Evolutionary conservation across 1,140 invertebrate species (phyloP).

Genomic region (Micrasema minimum): DNA sequence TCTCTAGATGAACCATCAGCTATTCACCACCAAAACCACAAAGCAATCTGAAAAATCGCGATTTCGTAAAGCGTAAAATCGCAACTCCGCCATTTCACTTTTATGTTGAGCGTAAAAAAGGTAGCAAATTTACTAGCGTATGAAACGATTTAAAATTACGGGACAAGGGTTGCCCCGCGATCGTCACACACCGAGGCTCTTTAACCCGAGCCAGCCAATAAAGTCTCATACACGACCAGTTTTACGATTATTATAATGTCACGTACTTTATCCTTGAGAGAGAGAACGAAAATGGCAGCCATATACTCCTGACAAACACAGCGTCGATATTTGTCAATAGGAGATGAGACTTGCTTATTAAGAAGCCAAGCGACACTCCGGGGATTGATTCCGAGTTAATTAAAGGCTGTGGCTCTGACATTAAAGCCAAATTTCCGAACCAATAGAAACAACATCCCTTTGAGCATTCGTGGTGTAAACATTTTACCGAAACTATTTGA

Average conservation of each 20-base stretch:
- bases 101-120: constrained; percentile 35
- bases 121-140: constrained; percentile 32
- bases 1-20: neutral
- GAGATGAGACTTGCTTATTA: no score
- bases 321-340: constrained; percentile 4
- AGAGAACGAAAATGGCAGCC: constrained; percentile 6
- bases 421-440: no score
- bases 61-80: constrained; percentile 7
- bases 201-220: constrained; percentile 24
- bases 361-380: no score
- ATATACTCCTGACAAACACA: constrained; percentile 11
- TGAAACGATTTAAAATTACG: constrained; percentile 41
- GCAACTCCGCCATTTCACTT: constrained; percentile 19
- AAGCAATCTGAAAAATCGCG: constrained; percentile 30
- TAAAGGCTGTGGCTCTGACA: constrained; percentile 2
- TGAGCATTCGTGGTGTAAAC: neutral
- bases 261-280: constrained; percentile 19
- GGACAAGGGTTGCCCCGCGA: constrained; percentile 11
- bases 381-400: constrained; percentile 21
- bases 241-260: constrained; percentile 41
- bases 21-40: constrained; percentile 7
- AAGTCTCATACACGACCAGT: constrained; percentile 27
- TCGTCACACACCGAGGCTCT: constrained; percentile 27
- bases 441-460: constrained; percentile 26
- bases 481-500: constrained; percentile 10